Conservation (phyloP, 2,888 invertebrate genomes). For the Dasypolia templi region DNA sequence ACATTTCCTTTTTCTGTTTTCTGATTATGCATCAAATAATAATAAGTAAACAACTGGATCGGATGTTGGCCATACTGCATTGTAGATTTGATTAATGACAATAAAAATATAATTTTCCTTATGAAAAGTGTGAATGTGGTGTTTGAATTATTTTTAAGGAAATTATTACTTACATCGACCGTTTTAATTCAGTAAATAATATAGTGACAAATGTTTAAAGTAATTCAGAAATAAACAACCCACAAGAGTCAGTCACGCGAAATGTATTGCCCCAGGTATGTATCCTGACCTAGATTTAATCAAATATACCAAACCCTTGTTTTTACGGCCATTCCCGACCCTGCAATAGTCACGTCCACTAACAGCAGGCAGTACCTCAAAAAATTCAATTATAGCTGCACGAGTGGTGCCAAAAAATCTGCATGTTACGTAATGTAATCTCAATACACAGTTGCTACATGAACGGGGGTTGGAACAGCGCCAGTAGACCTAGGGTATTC, state of each 20-base stretch:
- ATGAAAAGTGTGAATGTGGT: not conserved
- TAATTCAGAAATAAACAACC: not conserved
- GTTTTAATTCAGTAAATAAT: no score
- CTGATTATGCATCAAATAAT: not conserved
- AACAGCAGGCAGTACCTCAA: not conserved
- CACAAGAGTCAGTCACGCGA: no score
- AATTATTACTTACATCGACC: not conserved
- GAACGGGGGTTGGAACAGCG: slow-evolving; percentile 40
- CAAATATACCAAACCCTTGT: not conserved
- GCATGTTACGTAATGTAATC: slow-evolving; percentile 45
- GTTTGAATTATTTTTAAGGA: not conserved
- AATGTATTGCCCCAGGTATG: no score
- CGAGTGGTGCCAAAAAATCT: slow-evolving; percentile 54
- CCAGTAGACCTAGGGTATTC: slow-evolving; percentile 47
- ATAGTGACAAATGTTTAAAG: not conserved
- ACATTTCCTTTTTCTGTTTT: not conserved
- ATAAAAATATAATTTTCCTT: not conserved
- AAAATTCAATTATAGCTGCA: slow-evolving; percentile 44
- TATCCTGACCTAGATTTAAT: no score
- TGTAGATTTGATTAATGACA: not conserved
- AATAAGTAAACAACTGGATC: not conserved
- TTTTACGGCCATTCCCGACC: not conserved
- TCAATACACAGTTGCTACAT: slow-evolving; percentile 37
- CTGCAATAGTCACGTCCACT: not conserved
- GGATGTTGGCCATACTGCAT: not conserved